Percentiles rank a stretch among this genome's conserved stretches.
phyloP scores from a whole-genome alignment of 2,888 invertebrate genomes.

The Ennomos quercinarius region DNA sequence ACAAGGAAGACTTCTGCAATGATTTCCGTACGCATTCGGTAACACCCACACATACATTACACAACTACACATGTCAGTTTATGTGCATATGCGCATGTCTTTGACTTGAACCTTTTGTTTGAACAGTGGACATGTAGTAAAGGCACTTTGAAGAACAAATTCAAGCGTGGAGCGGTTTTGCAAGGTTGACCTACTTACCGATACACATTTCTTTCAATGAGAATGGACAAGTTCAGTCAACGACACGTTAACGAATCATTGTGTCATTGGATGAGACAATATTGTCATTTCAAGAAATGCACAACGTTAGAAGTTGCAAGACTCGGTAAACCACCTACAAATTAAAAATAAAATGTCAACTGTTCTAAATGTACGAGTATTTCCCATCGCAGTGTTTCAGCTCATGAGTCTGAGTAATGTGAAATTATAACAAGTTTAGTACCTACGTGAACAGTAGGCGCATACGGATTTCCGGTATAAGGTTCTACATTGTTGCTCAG shows the following conservation, averaged over 20 bases:
- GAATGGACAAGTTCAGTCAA: constrained; percentile 25
- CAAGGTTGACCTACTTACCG: constrained; percentile 46
- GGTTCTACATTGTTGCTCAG: constrained; percentile 6
- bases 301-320: background rate
- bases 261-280: constrained; percentile 4
- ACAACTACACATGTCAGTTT: constrained; percentile 46
- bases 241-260: constrained; percentile 20
- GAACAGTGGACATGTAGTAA: constrained; percentile 43
- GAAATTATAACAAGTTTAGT: no score
- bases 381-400: no score
- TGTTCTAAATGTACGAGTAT: no score
- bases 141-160: constrained; percentile 47
- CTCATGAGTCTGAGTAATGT: no score
- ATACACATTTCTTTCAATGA: constrained; percentile 36
- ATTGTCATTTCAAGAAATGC: constrained; percentile 16
- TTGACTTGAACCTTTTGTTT: constrained; percentile 57
- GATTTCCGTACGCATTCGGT: constrained; percentile 66
- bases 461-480: constrained; percentile 8
- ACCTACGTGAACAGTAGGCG: no score
- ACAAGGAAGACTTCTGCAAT: constrained; percentile 65
- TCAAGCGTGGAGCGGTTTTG: constrained; percentile 56
- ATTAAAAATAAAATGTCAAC: no score
- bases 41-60: constrained; percentile 60
- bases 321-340: background rate
- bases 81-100: constrained; percentile 46